phyloP scores from a whole-genome alignment of 2,113 vertebrate species.

The Xerus inauris region DNA sequence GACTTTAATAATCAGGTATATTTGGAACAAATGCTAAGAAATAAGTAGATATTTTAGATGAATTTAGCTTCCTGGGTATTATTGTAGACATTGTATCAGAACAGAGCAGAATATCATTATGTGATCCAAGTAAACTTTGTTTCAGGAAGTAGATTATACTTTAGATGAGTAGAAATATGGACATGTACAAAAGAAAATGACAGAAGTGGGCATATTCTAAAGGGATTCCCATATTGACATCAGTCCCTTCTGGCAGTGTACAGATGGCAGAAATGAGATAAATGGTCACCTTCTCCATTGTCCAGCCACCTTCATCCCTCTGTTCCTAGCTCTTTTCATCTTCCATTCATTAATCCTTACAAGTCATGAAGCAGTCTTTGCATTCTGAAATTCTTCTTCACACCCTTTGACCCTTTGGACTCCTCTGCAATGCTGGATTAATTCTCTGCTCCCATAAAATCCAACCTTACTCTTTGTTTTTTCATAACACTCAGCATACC shows the following conservation, averaged over 20 bases:
- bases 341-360: not conserved
- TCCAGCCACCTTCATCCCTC: not conserved
- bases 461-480: not conserved
- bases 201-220: not conserved
- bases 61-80: not conserved
- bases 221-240: not conserved
- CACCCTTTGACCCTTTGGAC: too few species aligned
- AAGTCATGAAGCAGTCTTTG: not conserved
- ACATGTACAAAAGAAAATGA: not conserved
- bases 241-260: not conserved
- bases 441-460: not conserved
- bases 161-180: not conserved
- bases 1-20: not conserved
- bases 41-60: conserved; percentile 2
- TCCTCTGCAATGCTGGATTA: too few species aligned
- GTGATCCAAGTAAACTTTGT: not conserved
- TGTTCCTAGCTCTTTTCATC: not conserved
- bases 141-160: not conserved
- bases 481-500: not conserved
- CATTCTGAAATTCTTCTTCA: not conserved
- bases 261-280: not conserved
- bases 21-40: not conserved
- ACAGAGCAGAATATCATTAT: not conserved
- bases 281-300: not conserved
- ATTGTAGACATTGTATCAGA: not conserved